Percentiles rank a stretch among this genome's conserved stretches.
phyloP scores from a whole-genome alignment of 2,797 vertebrate species.

The Lagodon rhomboides region DNA sequence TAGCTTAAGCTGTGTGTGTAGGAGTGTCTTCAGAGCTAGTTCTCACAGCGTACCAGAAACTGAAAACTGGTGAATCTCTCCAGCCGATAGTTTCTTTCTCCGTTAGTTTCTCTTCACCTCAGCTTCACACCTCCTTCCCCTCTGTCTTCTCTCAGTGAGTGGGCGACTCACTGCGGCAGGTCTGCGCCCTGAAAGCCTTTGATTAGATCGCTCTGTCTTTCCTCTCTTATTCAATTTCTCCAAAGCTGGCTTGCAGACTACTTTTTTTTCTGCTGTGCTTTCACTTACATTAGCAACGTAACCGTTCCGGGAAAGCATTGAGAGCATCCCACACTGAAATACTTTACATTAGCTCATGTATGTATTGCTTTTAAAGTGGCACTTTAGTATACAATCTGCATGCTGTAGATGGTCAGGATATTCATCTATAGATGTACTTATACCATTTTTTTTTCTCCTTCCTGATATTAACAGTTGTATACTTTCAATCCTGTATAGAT shows the following conservation, averaged over 20 bases:
- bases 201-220: conserved; percentile 43
- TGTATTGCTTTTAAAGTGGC: neutral
- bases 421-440: too few relatives aligned
- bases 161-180: conserved; percentile 50
- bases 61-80: conserved; percentile 34
- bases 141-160: conserved; percentile 41
- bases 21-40: conserved; percentile 30
- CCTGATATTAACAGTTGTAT: too few relatives aligned
- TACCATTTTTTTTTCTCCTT: neutral
- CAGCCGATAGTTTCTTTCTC: conserved; percentile 19
- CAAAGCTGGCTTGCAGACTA: conserved; percentile 2
- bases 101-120: conserved; percentile 40
- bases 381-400: neutral
- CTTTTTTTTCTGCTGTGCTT: conserved; percentile 22
- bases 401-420: neutral
- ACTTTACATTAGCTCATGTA: neutral
- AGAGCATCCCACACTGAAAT: neutral
- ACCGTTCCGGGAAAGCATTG: neutral
- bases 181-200: conserved; percentile 50
- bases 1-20: conserved; percentile 25
- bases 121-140: conserved; percentile 38
- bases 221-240: conserved; percentile 35
- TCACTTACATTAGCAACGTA: conserved; percentile 1
- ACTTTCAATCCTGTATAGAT: too few relatives aligned
- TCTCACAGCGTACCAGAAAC: conserved; percentile 34